Evolutionary conservation across 64 coral and sea anemone species (phyloP), one percentile per base, ranked within the genome.

Genomic region (Actinia tenebrosa): DNA sequence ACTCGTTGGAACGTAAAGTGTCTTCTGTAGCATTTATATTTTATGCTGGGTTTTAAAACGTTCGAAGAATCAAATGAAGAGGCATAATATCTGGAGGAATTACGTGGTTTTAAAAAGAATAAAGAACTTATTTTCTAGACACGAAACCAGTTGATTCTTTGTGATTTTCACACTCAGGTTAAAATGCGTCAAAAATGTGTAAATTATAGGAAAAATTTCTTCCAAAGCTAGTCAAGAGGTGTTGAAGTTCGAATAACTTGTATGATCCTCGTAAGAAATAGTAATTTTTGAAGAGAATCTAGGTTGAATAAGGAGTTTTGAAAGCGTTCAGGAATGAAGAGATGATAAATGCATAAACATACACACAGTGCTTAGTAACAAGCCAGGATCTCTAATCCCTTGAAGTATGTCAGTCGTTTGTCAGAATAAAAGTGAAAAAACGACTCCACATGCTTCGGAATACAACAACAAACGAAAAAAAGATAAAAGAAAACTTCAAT

Each of bases 351-450:
- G 69, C 16, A 53, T 81, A 81, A 81, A 81, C 50, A 81, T 20
- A 45, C 44, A 37, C 30, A 37, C 30, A 37, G 30, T 81, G 79
- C 79, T 81, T 81, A 81, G 79, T 81, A 53, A 45, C 50, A 53
- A 22, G 0, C 50, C 45, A 53, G 14, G 50, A 50, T 53, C 50
- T 20, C 27, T 81, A 81, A 81, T 81, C 79, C 79, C 50, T 81
- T 81, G 16, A 81, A 81, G 53, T 81, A 81, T 81, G 79, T 81
- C 79, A 81, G 7, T 52, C 18, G 79, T 53, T 50, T 81, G 79
- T 53, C 79, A 53, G 69, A 13, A 26, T 2, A 42, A 11, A 10
- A 42, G 42, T 75, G 25, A 75, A 75, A 75, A 75, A 75, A 75
- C 63, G 69, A 14, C 69, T 75, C 69, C n/a, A 42, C 69, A 42